Base-by-base conservation (phyloP, 2,797 vertebrate genomes). In the Typhlichthys subterraneus region DNA sequence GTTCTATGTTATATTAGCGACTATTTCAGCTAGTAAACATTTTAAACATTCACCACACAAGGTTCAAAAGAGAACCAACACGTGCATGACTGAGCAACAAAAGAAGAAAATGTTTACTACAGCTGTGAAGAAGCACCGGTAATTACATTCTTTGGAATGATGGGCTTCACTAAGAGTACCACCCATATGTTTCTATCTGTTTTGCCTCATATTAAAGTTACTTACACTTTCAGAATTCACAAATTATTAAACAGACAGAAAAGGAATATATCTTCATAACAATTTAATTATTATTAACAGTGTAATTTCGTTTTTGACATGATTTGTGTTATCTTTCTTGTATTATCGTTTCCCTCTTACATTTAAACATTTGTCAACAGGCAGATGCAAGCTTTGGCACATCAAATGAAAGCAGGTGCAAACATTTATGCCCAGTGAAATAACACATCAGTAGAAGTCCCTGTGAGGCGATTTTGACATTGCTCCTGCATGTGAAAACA, bases 331-430 rank as follows among this genome's bases (percentile, higher is more conserved):
- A 53, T 29, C 17, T 12, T 1, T 10, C 15, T 51, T 19, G 15
- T 6, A 59, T 33, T 5, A 56, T 52, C 9, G 15, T 9, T 50
- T 23, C 19, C 6, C 42, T 47, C 9, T 45, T 33, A 2, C 33
- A 42, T 54, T 75, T 61, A 76, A 70, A 46, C 53, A 57, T 5
- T 17, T 5, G 23, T 9, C 54, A 53, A 70, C 31, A 45, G 45
- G 57, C 71, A 74, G 67, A 71, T 69, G 74, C 67, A 58, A 57
- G 17, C 49, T 1, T 38, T 65, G 49, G 52, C 52, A 65, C 57
- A 1, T 58, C 57, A 69, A 65, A 54, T 56, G 59, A 49, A 23
- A 69, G 72, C 74, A 80, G 84, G 73, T 82, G 79, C 77, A 82
- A 73, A 70, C 65, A 56, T 75, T 81, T 75, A 81, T 13, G 53